Evolutionary conservation across 2,888 invertebrate species (phyloP).

Genomic region (Opisthograptis luteolata): DNA sequence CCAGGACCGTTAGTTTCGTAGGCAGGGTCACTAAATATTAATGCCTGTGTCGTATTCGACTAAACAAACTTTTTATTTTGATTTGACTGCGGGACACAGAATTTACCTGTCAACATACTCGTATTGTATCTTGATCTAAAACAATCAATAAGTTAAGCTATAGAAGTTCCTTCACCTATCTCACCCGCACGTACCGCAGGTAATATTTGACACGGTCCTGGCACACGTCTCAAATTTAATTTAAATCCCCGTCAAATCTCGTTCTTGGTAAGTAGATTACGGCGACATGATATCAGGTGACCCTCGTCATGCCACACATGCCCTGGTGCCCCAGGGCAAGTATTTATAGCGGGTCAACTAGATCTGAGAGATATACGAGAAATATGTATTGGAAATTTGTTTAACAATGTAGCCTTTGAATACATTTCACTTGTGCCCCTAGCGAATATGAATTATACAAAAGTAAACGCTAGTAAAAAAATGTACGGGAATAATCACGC

Average conservation of each 20-base stretch:
- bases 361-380: neutral
- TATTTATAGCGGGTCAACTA: constrained; percentile 1
- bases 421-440: no score
- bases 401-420: no score
- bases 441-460: no score
- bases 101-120: no score
- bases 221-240: constrained; percentile 40
- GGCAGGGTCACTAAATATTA: no score
- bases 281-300: constrained; percentile 35
- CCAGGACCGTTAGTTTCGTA: no score
- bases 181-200: constrained; percentile 26
- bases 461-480: no score
- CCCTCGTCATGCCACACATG: constrained; percentile 35
- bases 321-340: neutral
- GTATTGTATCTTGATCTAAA: constrained; percentile 13
- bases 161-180: constrained; percentile 17
- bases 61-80: no score
- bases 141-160: constrained; percentile 7
- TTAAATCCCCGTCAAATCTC: constrained; percentile 40
- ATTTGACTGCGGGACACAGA: no score
- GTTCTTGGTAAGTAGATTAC: constrained; percentile 38
- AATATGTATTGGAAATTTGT: neutral
- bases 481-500: no score
- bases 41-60: no score
- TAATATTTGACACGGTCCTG: constrained; percentile 21